Base-by-base conservation (phyloP, 2,888 invertebrate species). In the Diplazon laetatorius region DNA sequence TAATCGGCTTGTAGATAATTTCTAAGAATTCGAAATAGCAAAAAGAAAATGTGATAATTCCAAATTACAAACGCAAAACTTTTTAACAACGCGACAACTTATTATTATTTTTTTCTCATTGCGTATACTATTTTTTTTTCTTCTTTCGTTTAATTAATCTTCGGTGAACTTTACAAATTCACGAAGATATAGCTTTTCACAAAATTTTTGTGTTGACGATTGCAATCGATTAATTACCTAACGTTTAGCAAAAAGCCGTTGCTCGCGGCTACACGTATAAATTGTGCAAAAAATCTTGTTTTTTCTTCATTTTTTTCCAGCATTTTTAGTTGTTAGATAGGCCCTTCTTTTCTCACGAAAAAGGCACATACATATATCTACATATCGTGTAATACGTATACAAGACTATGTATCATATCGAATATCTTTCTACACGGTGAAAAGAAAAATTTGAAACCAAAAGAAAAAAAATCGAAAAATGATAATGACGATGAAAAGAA, bases 251-350 rank as follows among this genome's bases (percentile, higher is more conserved):
- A 85, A 85, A 84, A 84, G 69, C 70, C 65, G 42, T 83, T 76
- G 74, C 6, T 82, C 82, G 83, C 76, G 74, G 81, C 84, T 85
- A 85, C 77, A 84, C 82, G 85, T 85, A 86, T 83, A 86, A 86
- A 86, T 86, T 83, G 84, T 85, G 84, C 84, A 86, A 87, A 87
- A 85, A 83, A 85, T 81, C 55, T 76, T 59, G 76, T 83, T 30
- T 30, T 30, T 30, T 30, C 6, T 30, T 30, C 6, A 5, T 6
- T 2, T 30, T 30, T 6, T 30, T 30, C 30, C 30, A 83, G 83
- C 83, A 80, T 86, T 77, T 81, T 84, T 81, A 82, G 70, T 80
- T 70, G 68, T 82, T 80, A 82, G 65, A 42, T 85, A 85, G 84
- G 83, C 85, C 82, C 75, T 82, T 84, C 74, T 82, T 82, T 82